A percentile compares a stretch with the other conserved stretches of the same genome.
phyloP scores from a whole-genome alignment of 2,888 invertebrate genomes.

The Andricus curvator region DNA sequence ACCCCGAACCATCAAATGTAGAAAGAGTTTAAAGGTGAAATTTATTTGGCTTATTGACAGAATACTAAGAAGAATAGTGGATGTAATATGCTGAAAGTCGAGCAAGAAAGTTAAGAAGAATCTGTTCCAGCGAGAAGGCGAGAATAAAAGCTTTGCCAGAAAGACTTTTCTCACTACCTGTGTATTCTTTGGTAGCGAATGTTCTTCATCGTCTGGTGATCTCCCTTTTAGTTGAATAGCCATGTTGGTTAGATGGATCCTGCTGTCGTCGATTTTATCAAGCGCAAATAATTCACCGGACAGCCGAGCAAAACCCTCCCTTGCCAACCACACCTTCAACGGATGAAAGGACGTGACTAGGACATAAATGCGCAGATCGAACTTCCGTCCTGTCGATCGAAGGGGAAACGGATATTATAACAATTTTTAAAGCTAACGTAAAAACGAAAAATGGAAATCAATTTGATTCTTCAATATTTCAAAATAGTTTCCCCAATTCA shows the following conservation, averaged over 20 bases:
- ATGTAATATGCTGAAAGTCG: not conserved
- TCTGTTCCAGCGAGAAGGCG: not conserved
- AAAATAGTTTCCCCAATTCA: not conserved
- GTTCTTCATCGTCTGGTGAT: constrained; percentile 37
- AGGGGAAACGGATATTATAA: constrained; percentile 71
- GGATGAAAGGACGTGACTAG: constrained; percentile 80
- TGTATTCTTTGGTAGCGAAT: constrained; percentile 4
- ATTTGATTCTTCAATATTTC: not conserved
- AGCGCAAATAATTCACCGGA: constrained; percentile 81
- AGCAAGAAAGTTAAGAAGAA: not conserved
- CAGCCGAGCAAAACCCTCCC: constrained; percentile 83
- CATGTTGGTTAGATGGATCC: constrained; percentile 82
- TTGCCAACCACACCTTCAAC: constrained; percentile 80
- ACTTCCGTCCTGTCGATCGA: constrained; percentile 79
- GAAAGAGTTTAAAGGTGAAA: not conserved
- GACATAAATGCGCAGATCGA: constrained; percentile 83
- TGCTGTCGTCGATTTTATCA: constrained; percentile 81
- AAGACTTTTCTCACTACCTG: constrained; percentile 18
- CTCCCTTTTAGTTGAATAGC: constrained; percentile 78
- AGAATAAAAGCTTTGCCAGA: not conserved
- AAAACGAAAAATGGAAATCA: not conserved
- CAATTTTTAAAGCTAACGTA: constrained; percentile 5
- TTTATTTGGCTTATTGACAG: not conserved
- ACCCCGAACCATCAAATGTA: not conserved
- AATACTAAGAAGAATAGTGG: not conserved